phyloP scores from a whole-genome alignment of 2,113 vertebrate genomes.

The Hypanus sabinus region DNA sequence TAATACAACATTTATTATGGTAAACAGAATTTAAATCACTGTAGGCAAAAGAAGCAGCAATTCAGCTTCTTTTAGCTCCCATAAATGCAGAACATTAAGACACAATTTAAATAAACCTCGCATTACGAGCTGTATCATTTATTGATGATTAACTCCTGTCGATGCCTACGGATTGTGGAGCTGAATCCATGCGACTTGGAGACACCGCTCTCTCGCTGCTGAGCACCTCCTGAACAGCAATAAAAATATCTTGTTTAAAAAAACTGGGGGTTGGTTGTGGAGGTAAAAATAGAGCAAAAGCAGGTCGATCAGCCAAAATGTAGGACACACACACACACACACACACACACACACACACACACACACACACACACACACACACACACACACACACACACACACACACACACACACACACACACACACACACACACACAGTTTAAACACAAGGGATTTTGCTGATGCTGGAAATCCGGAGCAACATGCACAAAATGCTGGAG shows the following conservation, averaged over 20 bases:
- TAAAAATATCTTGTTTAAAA: background rate
- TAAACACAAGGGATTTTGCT: too few relatives aligned
- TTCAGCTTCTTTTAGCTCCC: background rate
- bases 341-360: too few relatives aligned
- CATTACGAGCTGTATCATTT: background rate
- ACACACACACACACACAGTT: too few relatives aligned
- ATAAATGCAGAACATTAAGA: constrained; percentile 31
- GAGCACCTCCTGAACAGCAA: background rate
- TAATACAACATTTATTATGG: constrained; percentile 18
- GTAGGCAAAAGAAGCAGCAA: background rate
- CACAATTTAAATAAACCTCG: constrained; percentile 16
- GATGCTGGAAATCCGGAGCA: too few relatives aligned
- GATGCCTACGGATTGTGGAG: background rate
- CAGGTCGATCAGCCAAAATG: background rate
- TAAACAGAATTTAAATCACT: constrained; percentile 11
- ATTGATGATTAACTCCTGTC: constrained; percentile 8
- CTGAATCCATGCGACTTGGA: background rate
- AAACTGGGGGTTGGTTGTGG: background rate
- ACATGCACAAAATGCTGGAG: too few relatives aligned
- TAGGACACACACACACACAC: background rate
- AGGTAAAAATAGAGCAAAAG: background rate
- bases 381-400: too few relatives aligned
- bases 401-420: too few relatives aligned
- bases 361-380: too few relatives aligned
- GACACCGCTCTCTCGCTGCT: background rate